phyloP scores from a whole-genome alignment of 2,797 vertebrate species.

The Chaetophractus vellerosus region DNA sequence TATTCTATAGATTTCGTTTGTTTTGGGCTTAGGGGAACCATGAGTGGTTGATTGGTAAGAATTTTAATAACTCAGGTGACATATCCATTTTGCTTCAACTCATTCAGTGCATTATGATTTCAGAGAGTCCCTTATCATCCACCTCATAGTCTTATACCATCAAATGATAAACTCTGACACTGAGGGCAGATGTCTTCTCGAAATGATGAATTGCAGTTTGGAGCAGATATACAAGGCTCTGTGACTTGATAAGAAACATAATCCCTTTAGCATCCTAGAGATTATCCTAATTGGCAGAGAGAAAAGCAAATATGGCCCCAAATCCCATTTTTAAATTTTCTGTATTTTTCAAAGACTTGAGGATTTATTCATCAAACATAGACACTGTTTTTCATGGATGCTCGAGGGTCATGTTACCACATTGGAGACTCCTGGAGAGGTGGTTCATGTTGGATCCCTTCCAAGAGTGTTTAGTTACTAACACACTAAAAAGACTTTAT shows the following conservation, averaged over 20 bases:
- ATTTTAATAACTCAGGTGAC: not conserved
- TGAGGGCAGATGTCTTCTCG: slow-evolving; percentile 52
- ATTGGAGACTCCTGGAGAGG: slow-evolving; percentile 62
- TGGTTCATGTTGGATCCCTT: slow-evolving; percentile 59
- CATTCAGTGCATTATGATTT: slow-evolving; percentile 12
- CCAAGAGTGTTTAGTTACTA: slow-evolving; percentile 75
- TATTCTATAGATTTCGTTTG: not conserved
- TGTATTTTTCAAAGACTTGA: slow-evolving; percentile 30
- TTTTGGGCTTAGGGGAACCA: not conserved
- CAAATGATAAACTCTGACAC: slow-evolving; percentile 67
- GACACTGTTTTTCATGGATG: slow-evolving; percentile 70
- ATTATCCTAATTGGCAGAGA: not conserved
- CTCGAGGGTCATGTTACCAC: slow-evolving; percentile 67
- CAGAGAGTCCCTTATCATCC: slow-evolving; percentile 26
- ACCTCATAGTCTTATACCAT: slow-evolving; percentile 13
- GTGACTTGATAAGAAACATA: slow-evolving; percentile 77
- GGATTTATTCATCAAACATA: slow-evolving; percentile 78
- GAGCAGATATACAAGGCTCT: slow-evolving; percentile 63
- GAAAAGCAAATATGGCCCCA: not conserved
- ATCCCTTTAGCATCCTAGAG: slow-evolving; percentile 65
- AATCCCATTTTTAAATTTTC: not conserved
- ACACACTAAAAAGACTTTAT: slow-evolving; percentile 47
- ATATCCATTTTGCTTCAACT: not conserved
- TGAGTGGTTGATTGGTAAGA: not conserved
- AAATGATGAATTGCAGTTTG: slow-evolving; percentile 64